phyloP scores from a whole-genome alignment of 2,888 invertebrate species.

The Caenorhabditis sp. region DNA sequence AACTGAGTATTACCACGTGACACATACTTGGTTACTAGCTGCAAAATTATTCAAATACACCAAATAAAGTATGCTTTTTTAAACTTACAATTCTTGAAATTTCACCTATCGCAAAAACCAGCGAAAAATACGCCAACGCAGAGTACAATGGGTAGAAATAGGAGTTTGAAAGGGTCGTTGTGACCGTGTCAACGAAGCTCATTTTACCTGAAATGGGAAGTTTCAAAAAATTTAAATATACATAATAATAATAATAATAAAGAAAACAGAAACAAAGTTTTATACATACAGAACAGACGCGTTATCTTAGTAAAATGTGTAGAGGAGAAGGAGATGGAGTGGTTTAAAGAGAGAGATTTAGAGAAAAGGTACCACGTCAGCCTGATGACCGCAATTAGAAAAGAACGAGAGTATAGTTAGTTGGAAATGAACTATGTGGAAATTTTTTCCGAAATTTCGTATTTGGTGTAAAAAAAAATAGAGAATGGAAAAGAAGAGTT shows the following conservation, averaged over 20 bases:
- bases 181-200: neutral
- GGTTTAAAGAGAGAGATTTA: neutral
- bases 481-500: no score
- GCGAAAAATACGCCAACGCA: conserved; percentile 35
- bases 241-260: no score
- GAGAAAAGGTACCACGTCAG: neutral
- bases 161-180: neutral
- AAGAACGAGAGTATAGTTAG: neutral
- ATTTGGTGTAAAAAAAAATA: no score
- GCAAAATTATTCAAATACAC: no score
- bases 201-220: conserved; percentile 3
- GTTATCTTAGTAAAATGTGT: neutral
- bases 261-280: no score
- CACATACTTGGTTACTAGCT: conserved; percentile 39
- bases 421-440: no score
- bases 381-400: neutral
- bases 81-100: conserved; percentile 37
- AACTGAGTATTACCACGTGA: conserved; percentile 29
- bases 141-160: conserved; percentile 38
- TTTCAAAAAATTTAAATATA: no score
- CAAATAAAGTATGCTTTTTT: neutral
- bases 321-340: neutral
- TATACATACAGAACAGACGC: no score
- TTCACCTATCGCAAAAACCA: conserved; percentile 42
- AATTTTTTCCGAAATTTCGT: no score